A percentile compares a stretch with the other conserved stretches of the same genome.
Evolutionary conservation across 2,888 invertebrate genomes (phyloP).

Genomic region (Flexamia atlantica): DNA sequence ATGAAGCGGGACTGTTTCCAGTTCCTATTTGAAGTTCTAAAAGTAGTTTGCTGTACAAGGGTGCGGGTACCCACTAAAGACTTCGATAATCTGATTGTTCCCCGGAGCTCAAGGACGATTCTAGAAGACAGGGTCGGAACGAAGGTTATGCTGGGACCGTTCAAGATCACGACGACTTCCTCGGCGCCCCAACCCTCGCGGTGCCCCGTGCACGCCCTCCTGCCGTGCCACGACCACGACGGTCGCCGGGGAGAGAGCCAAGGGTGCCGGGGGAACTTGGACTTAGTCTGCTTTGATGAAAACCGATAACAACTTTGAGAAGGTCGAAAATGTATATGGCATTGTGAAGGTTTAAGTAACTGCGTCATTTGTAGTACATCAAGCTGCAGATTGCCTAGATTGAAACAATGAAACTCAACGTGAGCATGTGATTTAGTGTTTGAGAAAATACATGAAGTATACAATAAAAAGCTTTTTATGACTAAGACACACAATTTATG

Average conservation of each 20-base stretch:
- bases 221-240: background rate
- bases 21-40: background rate
- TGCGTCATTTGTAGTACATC: too few species aligned
- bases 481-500: too few species aligned
- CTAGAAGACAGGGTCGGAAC: background rate
- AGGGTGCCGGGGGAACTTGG: background rate
- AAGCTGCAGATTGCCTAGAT: too few species aligned
- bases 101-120: background rate
- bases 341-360: too few species aligned
- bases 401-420: too few species aligned
- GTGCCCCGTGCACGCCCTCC: constrained; percentile 9
- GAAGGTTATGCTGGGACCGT: background rate
- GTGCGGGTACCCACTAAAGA: background rate
- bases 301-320: background rate
- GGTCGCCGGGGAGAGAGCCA: background rate
- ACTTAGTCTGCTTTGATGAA: background rate
- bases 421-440: too few species aligned
- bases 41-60: background rate
- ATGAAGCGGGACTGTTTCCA: background rate
- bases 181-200: background rate
- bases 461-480: too few species aligned
- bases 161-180: background rate
- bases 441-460: too few species aligned
- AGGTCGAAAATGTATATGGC: too few species aligned
- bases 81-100: background rate